Conservation (phyloP, 2,113 vertebrate species). For the Tursiops truncatus region DNA sequence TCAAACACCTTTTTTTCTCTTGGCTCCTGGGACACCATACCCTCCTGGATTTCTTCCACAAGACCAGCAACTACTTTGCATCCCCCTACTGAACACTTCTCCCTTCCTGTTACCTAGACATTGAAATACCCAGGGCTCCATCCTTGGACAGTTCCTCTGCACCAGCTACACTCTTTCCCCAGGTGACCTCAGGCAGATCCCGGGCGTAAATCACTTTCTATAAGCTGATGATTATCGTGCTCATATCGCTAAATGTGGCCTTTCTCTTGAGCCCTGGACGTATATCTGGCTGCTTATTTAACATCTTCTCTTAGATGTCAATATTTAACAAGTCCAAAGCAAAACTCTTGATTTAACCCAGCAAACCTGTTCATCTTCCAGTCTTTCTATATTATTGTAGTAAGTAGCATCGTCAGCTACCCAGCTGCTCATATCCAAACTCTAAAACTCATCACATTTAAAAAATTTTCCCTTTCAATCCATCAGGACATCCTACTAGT, state of each 20-base stretch:
- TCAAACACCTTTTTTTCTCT: neutral
- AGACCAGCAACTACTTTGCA: neutral
- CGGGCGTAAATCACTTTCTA: neutral
- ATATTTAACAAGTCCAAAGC: neutral
- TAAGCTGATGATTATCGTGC: neutral
- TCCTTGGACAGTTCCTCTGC: neutral
- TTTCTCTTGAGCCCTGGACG: neutral
- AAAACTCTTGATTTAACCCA: neutral
- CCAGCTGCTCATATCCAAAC: neutral
- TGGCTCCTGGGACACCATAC: neutral
- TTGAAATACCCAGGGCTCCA: neutral
- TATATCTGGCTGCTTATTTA: neutral
- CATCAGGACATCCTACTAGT: neutral
- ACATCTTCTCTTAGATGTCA: neutral
- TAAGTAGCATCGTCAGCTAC: neutral
- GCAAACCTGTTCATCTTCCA: neutral
- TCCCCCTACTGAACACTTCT: neutral
- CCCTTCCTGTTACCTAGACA: neutral
- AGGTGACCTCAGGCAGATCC: neutral
- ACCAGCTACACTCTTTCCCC: neutral
- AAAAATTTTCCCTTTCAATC: neutral
- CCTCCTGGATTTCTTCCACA: neutral
- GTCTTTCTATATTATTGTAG: neutral
- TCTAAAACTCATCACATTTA: neutral
- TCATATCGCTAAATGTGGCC: neutral